Conservation (phyloP, 1,140 invertebrate species). For the Conopomorpha cramerella region DNA sequence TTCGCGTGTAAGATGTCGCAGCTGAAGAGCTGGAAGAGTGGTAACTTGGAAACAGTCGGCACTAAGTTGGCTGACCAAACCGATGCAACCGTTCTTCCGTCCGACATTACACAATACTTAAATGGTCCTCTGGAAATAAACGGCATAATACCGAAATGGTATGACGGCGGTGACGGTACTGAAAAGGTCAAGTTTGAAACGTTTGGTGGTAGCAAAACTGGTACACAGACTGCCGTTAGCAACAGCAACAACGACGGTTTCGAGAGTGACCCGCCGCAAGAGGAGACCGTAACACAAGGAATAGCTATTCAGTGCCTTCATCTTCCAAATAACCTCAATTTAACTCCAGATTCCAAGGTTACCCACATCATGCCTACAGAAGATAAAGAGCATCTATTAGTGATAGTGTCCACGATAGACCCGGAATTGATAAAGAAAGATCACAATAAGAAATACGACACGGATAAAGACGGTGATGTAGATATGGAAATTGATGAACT, state of each 20-base stretch:
- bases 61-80: slow-evolving; percentile 44
- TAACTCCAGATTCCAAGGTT: slow-evolving; percentile 57
- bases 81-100: slow-evolving; percentile 23
- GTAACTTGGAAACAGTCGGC: slow-evolving; percentile 32
- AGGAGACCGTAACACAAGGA: slow-evolving; percentile 36
- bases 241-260: slow-evolving; percentile 41
- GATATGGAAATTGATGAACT: slow-evolving; percentile 44
- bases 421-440: slow-evolving; percentile 24
- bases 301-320: slow-evolving; percentile 58
- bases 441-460: slow-evolving; percentile 53
- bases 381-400: slow-evolving; percentile 68
- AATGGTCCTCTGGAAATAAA: slow-evolving; percentile 46
- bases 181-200: slow-evolving; percentile 35
- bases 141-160: slow-evolving; percentile 65
- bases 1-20: slow-evolving; percentile 42
- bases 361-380: slow-evolving; percentile 66
- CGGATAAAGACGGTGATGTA: slow-evolving; percentile 26
- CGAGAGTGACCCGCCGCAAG: slow-evolving; percentile 42
- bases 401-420: slow-evolving; percentile 61
- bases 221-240: slow-evolving; percentile 29
- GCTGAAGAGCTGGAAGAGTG: slow-evolving; percentile 44
- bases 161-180: slow-evolving; percentile 31
- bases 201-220: slow-evolving; percentile 30
- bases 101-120: slow-evolving; percentile 39
- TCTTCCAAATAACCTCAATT: slow-evolving; percentile 48